Conservation (phyloP, 2,113 vertebrate genomes). For the Calidris pygmaea region DNA sequence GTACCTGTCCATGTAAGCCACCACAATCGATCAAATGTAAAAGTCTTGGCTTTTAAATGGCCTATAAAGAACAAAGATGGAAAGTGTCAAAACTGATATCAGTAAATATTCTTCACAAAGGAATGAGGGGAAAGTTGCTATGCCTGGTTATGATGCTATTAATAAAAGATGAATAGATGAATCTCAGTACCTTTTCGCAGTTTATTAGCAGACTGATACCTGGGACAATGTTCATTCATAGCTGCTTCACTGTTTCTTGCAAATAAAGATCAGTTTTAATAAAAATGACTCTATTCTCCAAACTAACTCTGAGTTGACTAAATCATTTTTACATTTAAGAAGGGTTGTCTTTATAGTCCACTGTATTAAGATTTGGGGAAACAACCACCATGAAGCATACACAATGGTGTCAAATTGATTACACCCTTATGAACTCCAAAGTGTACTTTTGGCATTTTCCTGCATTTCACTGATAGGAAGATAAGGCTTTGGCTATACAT, state of each 20-base stretch:
- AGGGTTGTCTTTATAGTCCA: not conserved
- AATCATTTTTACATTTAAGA: not conserved
- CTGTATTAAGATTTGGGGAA: fast-evolving
- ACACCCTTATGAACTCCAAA: not conserved
- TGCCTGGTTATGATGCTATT: not conserved
- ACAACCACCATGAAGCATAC: not conserved
- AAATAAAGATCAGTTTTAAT: not conserved
- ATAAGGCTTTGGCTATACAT: not conserved
- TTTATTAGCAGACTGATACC: not conserved
- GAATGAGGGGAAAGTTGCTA: not conserved
- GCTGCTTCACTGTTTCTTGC: not conserved
- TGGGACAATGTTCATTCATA: not conserved
- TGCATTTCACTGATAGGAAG: not conserved
- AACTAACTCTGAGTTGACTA: not conserved
- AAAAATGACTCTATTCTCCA: not conserved
- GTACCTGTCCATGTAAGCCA: not conserved
- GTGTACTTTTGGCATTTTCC: not conserved
- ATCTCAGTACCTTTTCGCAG: not conserved
- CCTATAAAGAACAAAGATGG: constrained; percentile 9
- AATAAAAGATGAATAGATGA: not conserved
- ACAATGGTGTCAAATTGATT: not conserved
- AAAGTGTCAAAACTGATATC: not conserved
- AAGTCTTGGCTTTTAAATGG: not conserved
- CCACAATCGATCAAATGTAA: not conserved
- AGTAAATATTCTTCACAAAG: constrained; percentile 14